These are phyloP conservation scores for Heliocidaris tuberculata DNA, from an alignment of 35 echinoderm and acorn worm genomes.

Conservation along the genomic window DNA sequence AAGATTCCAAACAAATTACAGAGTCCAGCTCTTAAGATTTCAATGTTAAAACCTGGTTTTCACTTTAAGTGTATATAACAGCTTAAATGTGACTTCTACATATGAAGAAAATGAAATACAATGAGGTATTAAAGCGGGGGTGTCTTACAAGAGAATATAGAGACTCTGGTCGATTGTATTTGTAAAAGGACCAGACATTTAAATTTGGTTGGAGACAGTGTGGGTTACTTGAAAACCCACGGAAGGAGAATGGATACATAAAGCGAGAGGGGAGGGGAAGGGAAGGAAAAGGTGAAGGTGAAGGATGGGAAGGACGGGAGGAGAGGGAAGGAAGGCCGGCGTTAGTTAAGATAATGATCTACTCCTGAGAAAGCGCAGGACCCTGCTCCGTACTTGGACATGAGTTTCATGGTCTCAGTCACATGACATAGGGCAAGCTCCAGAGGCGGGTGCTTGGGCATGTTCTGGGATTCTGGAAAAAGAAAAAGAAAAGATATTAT, in stretches of 20 bases:
- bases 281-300: background rate
- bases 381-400: constrained; percentile 96
- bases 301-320: background rate
- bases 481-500: background rate
- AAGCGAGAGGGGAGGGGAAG: background rate
- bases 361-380: constrained; percentile 96
- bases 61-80: background rate
- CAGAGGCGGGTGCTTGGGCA: constrained; percentile 90
- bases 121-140: background rate
- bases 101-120: background rate
- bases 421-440: constrained; percentile 91
- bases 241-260: background rate
- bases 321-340: constrained; percentile 7
- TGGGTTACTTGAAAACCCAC: background rate
- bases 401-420: constrained; percentile 87
- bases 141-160: background rate
- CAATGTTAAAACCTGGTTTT: background rate
- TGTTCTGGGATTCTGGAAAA: constrained; percentile 81
- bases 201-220: background rate
- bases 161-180: too few relatives aligned
- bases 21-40: background rate
- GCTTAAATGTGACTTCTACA: background rate
- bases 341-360: constrained; percentile 82
- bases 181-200: background rate
- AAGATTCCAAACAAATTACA: constrained; percentile 2